Conservation (phyloP, 1,140 invertebrate genomes). For the Diorhabda elongata region DNA sequence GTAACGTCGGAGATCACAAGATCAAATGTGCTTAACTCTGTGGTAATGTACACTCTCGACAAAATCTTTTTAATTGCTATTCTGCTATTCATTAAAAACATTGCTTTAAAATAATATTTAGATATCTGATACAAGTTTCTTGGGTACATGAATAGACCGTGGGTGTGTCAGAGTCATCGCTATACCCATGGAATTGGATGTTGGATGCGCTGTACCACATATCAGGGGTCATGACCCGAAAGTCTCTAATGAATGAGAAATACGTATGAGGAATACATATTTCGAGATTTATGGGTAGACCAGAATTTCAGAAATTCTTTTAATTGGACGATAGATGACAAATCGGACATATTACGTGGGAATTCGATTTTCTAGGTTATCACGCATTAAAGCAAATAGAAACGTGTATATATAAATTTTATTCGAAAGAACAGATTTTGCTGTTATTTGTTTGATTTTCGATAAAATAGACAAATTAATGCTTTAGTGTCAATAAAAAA, state of each 20-base stretch:
- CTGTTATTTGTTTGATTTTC: too few relatives aligned
- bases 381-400: too few relatives aligned
- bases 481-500: too few relatives aligned
- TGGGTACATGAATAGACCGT: neutral
- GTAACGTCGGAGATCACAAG: neutral
- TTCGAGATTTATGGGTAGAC: neutral
- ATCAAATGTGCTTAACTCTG: neutral
- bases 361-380: constrained; percentile 3
- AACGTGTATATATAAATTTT: too few relatives aligned
- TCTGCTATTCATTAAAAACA: constrained; percentile 2
- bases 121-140: constrained; percentile 2
- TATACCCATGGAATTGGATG: neutral
- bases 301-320: constrained; percentile 4
- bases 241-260: constrained; percentile 4
- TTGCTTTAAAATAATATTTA: neutral
- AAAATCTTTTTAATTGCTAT: constrained; percentile 3
- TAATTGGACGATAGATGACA: neutral
- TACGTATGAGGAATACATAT: neutral
- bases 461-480: too few relatives aligned
- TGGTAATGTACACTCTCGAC: neutral
- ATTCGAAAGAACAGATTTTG: too few relatives aligned
- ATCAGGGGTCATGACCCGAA: constrained; percentile 12
- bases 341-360: neutral
- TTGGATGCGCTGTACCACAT: constrained; percentile 1
- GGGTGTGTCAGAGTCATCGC: constrained; percentile 1